Evolutionary conservation across 2,797 vertebrate genomes (phyloP), one percentile per base, ranked within the genome.

Genomic region (Coregonus sp.): DNA sequence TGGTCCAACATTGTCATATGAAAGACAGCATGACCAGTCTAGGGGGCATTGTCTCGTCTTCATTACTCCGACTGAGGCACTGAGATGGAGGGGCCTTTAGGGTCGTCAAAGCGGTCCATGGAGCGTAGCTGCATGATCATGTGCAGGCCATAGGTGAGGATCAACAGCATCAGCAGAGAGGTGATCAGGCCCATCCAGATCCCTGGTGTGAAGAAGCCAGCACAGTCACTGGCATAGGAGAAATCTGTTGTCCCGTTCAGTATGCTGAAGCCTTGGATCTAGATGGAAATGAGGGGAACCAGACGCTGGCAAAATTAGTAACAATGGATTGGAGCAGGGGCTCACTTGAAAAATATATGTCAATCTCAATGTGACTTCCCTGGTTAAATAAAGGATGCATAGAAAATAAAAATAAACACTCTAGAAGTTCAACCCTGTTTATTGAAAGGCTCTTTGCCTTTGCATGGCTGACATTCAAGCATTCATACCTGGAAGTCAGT

Each of bases 101-200:
- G 96, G 85, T 98, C 96, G 0, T 98, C 96, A 11, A 98, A 98
- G 6, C 96, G 95, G 92, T 98, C 96, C 97, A 97, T 97, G 75
- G 96, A 97, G 91, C 93, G 95, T 2, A 98, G 85, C 81, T 95
- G 95, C 89, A 96, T 94, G 82, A 98, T 95, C 96, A 97, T 97
- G 90, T 97, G 96, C 66, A 98, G 87, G 7, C 97, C 96, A 0
- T 96, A 97, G 75, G 95, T 93, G 15, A 98, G 95, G 81, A 97
- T 95, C 4, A 93, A 82, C 29, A 96, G 83, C 91, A 97, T 92
- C 59, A 97, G 90, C 77, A 97, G 88, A 1, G 94, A 85, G 9
- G 94, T 95, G 31, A 97, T 18, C 78, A 97, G 91, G 4, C 96
- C 96, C 97, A 98, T 98, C 97, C 97, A 98, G 85, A 97, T 96